Percentiles rank a stretch among this genome's conserved stretches.
Conservation (phyloP, 2,888 invertebrate genomes). For the Pheosia gnoma region DNA sequence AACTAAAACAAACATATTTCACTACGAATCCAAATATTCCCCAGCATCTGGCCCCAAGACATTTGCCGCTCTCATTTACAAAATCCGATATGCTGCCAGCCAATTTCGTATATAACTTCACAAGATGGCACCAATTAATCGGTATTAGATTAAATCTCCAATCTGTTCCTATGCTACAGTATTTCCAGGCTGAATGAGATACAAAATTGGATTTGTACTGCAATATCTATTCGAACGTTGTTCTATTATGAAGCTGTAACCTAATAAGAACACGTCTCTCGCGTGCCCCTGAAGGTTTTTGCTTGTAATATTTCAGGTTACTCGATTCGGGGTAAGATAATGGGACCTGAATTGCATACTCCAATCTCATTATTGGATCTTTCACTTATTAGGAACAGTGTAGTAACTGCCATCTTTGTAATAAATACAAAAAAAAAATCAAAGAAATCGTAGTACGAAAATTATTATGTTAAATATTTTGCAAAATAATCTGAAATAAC, state of each 20-base stretch:
- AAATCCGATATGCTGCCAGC: slow-evolving; percentile 19
- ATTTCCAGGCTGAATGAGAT: slow-evolving; percentile 45
- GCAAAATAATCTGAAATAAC: too few relatives aligned
- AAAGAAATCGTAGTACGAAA: too few relatives aligned
- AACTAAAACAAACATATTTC: background rate
- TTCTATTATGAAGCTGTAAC: slow-evolving; percentile 44
- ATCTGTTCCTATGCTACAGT: slow-evolving; percentile 49
- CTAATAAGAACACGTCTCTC: slow-evolving; percentile 33
- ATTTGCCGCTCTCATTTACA: slow-evolving; percentile 5
- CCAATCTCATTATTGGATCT: background rate
- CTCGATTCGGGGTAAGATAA: background rate
- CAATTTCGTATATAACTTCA: slow-evolving; percentile 40
- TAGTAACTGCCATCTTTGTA: too few relatives aligned
- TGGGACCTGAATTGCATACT: slow-evolving; percentile 4
- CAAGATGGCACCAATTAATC: slow-evolving; percentile 56
- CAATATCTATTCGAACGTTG: slow-evolving; percentile 45
- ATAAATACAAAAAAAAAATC: too few relatives aligned
- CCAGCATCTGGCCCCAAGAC: slow-evolving; percentile 1
- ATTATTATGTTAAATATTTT: too few relatives aligned
- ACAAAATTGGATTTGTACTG: slow-evolving; percentile 59
- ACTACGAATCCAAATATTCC: background rate
- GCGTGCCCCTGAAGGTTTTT: slow-evolving; percentile 20
- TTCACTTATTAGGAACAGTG: background rate
- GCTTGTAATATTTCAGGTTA: slow-evolving; percentile 15
- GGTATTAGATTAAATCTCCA: slow-evolving; percentile 63